Percentiles rank a stretch among this genome's conserved stretches.
phyloP scores from a whole-genome alignment of 2,888 invertebrate genomes.

The Melolontha melolontha region DNA sequence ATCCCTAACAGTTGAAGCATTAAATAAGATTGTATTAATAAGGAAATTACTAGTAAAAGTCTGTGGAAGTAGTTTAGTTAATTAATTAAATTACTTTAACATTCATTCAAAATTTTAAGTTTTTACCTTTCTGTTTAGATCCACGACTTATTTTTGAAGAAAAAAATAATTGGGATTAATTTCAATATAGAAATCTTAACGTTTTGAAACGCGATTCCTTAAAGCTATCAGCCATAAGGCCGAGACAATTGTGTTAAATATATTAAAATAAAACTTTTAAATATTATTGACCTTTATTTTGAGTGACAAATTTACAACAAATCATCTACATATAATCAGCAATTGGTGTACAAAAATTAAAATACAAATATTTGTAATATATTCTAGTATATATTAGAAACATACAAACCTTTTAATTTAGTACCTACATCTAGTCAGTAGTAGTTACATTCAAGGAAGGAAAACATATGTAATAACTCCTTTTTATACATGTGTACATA shows the following conservation, averaged over 20 bases:
- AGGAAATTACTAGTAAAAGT: no score
- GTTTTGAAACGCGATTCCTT: no score
- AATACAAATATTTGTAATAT: slow-evolving; percentile 6
- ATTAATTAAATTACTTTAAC: no score
- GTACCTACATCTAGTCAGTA: slow-evolving; percentile 20
- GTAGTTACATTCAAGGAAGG: slow-evolving; percentile 19
- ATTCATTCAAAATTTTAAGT: no score
- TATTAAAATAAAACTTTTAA: background rate
- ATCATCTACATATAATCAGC: slow-evolving; percentile 16
- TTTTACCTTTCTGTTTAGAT: no score
- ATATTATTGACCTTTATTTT: slow-evolving; percentile 23
- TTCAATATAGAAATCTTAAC: no score
- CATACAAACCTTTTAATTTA: slow-evolving; percentile 28
- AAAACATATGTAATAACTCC: slow-evolving; percentile 7
- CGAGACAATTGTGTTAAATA: background rate
- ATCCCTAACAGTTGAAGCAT: no score
- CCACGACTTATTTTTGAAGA: no score
- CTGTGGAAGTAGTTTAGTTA: no score
- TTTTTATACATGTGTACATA: slow-evolving; percentile 5
- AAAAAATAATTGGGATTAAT: no score
- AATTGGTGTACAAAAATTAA: slow-evolving; percentile 37
- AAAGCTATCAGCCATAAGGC: no score
- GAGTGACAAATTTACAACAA: slow-evolving; percentile 33
- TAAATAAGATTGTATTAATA: no score
- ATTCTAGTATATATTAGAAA: slow-evolving; percentile 20